Conservation (phyloP, 2,888 invertebrate species). For the Nysson spinosus region DNA sequence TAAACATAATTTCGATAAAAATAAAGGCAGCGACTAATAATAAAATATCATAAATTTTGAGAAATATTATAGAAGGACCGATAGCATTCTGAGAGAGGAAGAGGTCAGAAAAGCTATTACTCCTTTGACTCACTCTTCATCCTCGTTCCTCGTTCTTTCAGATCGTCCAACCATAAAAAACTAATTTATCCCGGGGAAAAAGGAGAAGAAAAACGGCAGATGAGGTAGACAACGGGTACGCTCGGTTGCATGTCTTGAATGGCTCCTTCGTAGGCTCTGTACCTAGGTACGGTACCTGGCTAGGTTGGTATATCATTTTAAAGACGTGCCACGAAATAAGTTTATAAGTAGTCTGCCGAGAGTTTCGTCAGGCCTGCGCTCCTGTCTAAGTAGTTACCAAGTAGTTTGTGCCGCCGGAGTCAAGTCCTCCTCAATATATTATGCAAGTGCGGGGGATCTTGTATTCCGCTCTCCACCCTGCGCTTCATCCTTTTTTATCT, state of each 20-base stretch:
- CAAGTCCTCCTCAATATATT: constrained; percentile 67
- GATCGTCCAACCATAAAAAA: constrained; percentile 63
- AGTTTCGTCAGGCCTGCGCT: constrained; percentile 70
- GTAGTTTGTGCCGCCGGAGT: constrained; percentile 71
- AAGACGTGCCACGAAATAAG: constrained; percentile 74
- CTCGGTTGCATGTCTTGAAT: constrained; percentile 44
- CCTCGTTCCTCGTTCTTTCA: constrained; percentile 41
- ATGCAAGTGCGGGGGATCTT: constrained; percentile 57
- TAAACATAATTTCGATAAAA: constrained; percentile 31
- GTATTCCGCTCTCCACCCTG: constrained; percentile 36
- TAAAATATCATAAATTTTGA: constrained; percentile 60
- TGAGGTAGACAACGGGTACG: constrained; percentile 42
- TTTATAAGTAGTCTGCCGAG: constrained; percentile 73
- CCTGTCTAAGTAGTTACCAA: constrained; percentile 72
- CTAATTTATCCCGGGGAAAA: constrained; percentile 61
- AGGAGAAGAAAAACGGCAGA: constrained; percentile 33
- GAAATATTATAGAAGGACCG: constrained; percentile 3
- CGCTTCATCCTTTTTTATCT: not conserved
- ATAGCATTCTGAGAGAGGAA: not conserved
- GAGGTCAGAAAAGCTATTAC: constrained; percentile 53
- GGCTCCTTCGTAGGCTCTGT: constrained; percentile 30
- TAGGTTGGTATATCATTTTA: constrained; percentile 70
- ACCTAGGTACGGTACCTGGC: constrained; percentile 22
- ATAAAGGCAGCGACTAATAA: constrained; percentile 59
- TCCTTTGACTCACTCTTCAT: constrained; percentile 51